These are phyloP conservation scores for Hippasteria phrygiana DNA, from an alignment of 53 echinoderm and acorn worm species.

Conservation along the genomic window DNA sequence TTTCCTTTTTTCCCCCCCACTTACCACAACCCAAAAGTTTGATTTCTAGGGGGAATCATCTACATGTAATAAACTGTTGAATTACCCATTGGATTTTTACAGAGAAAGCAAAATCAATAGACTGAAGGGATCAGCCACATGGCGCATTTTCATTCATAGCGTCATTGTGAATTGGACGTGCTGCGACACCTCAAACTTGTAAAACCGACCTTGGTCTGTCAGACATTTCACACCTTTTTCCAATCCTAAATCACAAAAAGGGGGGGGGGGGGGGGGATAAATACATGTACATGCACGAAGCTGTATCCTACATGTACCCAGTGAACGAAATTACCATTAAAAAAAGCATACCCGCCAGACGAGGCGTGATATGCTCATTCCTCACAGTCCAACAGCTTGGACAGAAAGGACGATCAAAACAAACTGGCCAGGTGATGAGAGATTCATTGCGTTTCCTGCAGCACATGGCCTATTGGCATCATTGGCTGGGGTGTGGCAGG, in stretches of 20 bases:
- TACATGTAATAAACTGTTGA: too few species aligned
- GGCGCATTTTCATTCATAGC: slow-evolving; percentile 8
- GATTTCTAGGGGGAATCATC: too few species aligned
- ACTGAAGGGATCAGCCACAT: background rate
- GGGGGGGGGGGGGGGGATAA: background rate
- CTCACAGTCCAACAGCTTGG: slow-evolving; percentile 27
- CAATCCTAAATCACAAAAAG: background rate
- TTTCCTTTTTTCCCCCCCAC: too few species aligned
- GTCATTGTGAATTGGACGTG: background rate
- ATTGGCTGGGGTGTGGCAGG: background rate
- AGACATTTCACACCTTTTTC: background rate
- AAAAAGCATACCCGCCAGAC: background rate
- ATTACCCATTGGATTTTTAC: too few species aligned
- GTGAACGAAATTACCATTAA: background rate
- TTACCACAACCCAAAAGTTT: too few species aligned
- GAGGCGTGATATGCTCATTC: slow-evolving; percentile 17
- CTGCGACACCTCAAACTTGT: background rate
- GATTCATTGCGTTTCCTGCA: background rate
- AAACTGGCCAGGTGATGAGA: background rate
- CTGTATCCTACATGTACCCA: background rate
- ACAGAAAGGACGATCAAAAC: background rate
- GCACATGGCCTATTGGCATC: background rate
- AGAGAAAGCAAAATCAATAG: background rate
- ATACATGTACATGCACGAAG: too few species aligned
- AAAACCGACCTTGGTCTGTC: background rate